Base-by-base conservation (phyloP, 1,140 invertebrate genomes). In the Pararge aegeria region DNA sequence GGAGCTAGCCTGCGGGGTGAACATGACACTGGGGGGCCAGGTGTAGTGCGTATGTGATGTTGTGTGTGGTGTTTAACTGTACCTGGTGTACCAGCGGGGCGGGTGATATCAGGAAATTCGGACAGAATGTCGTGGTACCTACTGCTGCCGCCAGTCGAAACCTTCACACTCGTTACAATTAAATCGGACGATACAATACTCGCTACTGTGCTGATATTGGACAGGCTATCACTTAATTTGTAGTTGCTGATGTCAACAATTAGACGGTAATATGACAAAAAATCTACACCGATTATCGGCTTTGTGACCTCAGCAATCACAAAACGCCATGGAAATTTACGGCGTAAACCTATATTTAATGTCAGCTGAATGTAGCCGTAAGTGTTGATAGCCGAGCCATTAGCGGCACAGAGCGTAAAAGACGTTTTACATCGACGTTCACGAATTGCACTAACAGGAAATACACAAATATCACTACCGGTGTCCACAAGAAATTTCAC, bases 201-300 rank as follows among this genome's bases (percentile, higher is more conserved):
- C 5, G 5, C 27, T 29, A 29, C 10, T 5, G 27, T 29, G 53
- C 38, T 55, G 21, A 46, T 24, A 37, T 55, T 13, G 42, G 40
- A 24, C 44, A 13, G 24, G 53, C 53, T 55, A 46, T 55, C 53
- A 20, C 44, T 55, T 19, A 55, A 40, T 19, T 24, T 34, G 13
- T 46, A 40, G 51, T 54, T 51, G 29, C 49, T 18, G 5, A 27
- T 6, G 29, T 51, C 49, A 15, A 51, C 29, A 30, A 51, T 51
- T 15, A 54, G 18, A 40, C 20, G 13, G 40, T 40, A 54, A 54
- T 21, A 24, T 16, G 54, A 56, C 18, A 56, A 48, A 21, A 58
- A 58, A 20, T 57, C 55, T 13, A 55, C 37, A 20, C 52, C 52
- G 7, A 55, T 55, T 13, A 55, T 55, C 9, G 37, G 10, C 21